Conservation (phyloP, 2,797 vertebrate genomes). For the Lindbergichthys nudifrons region DNA sequence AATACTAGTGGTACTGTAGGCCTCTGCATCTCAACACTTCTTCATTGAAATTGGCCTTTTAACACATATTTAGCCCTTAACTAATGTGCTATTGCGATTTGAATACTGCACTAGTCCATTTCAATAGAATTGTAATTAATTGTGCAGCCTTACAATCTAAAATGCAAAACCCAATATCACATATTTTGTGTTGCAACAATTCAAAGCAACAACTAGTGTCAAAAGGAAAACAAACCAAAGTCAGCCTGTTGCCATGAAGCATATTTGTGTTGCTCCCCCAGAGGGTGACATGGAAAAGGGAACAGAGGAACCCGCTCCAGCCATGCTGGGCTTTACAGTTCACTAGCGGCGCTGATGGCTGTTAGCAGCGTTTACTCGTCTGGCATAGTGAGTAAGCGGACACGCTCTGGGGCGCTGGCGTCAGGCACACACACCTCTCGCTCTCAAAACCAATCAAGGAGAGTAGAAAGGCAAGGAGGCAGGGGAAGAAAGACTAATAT, state of each 20-base stretch:
- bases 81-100: no score
- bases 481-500: slow-evolving; percentile 11
- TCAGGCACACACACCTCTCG: slow-evolving; percentile 32
- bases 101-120: no score
- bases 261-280: slow-evolving; percentile 31
- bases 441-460: slow-evolving; percentile 50
- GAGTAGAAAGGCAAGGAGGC: slow-evolving; percentile 32
- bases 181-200: slow-evolving; percentile 3
- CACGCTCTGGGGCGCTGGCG: slow-evolving; percentile 52
- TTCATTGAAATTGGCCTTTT: no score
- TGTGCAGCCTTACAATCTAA: slow-evolving; percentile 20
- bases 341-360: slow-evolving; percentile 57
- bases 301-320: slow-evolving; percentile 46
- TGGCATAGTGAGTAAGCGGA: slow-evolving; percentile 57
- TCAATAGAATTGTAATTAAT: no score
- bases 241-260: slow-evolving; percentile 24
- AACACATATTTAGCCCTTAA: no score
- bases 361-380: slow-evolving; percentile 56
- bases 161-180: slow-evolving; percentile 11
- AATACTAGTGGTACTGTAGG: no score
- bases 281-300: slow-evolving; percentile 28
- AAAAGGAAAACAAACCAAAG: slow-evolving; percentile 22
- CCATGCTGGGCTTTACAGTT: slow-evolving; percentile 53
- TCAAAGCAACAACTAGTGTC: slow-evolving; percentile 13
- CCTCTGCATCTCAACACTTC: no score